Base-by-base conservation (phyloP, 1,140 invertebrate species). In the Drosophila nannoptera region DNA sequence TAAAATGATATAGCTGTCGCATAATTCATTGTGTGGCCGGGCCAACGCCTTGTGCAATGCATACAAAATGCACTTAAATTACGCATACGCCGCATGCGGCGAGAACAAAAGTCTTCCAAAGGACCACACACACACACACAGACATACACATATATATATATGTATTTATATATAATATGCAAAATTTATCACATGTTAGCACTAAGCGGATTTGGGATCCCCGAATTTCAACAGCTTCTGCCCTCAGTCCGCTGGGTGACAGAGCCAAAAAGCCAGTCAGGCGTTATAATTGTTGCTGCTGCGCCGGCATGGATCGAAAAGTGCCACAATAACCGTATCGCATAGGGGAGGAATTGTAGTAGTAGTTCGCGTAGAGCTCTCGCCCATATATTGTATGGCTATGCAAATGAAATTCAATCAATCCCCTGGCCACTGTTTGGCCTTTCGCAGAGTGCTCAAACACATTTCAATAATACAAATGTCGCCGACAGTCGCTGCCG, bases 401-500 rank as follows among this genome's bases (percentile, higher is more conserved):
- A n/a, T 12, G 43, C 29, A 68, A 60, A 50, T 53, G 33, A 55
- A 56, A 65, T 65, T 52, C 46, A 69, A 56, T 45, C 54, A 56
- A 56, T 45, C 32, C n/a, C n/a, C 32, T 14, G 6, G 35, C 35
- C 33, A 42, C 45, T 31, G 14, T 22, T 45, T 60, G 55, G 12
- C 48, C 36, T 22, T 64, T 12, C 46, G n/a, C 42, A 6, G 53
- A 29, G 45, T 22, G 58, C 36, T 58, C 3, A 16, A 29, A 53
- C 31, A 32, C 8, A 69, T 78, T 78, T 75, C 22, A 78, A 78
- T 75, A 78, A 75, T 78, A 67, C 66, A 67, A 71, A 11, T 59
- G 65, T 61, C 60, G 65, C 46, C 66, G 46, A 7, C 6, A 43
- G 14, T 43, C 7, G 40, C 38, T 3, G 22, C 22, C 22, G 22